phyloP scores from a whole-genome alignment of 2,888 invertebrate genomes.

The Amblyjoppa fuscipennis region DNA sequence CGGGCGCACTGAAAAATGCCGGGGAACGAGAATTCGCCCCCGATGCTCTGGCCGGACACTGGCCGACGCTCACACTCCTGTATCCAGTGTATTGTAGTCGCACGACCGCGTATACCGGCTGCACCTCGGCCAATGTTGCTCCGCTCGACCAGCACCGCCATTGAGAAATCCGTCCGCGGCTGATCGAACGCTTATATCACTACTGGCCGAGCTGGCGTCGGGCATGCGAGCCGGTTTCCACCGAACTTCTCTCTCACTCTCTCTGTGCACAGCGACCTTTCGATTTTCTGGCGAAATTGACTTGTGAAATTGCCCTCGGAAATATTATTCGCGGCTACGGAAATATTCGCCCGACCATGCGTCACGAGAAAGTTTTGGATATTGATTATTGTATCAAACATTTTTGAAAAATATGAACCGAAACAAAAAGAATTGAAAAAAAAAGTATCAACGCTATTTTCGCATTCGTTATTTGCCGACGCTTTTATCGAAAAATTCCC shows the following conservation, averaged over 20 bases:
- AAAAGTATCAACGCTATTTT: too few relatives aligned
- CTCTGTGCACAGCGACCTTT: neutral
- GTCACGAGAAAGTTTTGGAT: neutral
- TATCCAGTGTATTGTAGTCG: slow-evolving; percentile 34
- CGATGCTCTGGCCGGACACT: slow-evolving; percentile 23
- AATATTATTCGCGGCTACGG: slow-evolving; percentile 13
- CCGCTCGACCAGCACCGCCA: slow-evolving; percentile 37
- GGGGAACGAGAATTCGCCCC: slow-evolving; percentile 41
- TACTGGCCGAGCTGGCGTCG: slow-evolving; percentile 33
- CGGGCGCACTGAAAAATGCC: slow-evolving; percentile 67
- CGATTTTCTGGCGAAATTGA: slow-evolving; percentile 18
- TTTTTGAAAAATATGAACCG: too few relatives aligned
- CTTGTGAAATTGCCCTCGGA: slow-evolving; percentile 4
- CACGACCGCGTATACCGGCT: slow-evolving; percentile 22
- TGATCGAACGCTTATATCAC: slow-evolving; percentile 69
- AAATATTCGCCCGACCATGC: neutral
- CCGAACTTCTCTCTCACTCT: neutral
- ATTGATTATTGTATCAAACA: neutral
- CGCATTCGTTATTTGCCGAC: too few relatives aligned
- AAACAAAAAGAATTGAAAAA: too few relatives aligned
- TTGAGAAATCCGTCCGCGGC: slow-evolving; percentile 61
- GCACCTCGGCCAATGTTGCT: slow-evolving; percentile 22
- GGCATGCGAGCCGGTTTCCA: slow-evolving; percentile 20
- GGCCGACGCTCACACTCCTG: slow-evolving; percentile 21
- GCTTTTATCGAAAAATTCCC: too few relatives aligned